Evolutionary conservation across 2,797 vertebrate species (phyloP).

Genomic region (Pangasius macronema): DNA sequence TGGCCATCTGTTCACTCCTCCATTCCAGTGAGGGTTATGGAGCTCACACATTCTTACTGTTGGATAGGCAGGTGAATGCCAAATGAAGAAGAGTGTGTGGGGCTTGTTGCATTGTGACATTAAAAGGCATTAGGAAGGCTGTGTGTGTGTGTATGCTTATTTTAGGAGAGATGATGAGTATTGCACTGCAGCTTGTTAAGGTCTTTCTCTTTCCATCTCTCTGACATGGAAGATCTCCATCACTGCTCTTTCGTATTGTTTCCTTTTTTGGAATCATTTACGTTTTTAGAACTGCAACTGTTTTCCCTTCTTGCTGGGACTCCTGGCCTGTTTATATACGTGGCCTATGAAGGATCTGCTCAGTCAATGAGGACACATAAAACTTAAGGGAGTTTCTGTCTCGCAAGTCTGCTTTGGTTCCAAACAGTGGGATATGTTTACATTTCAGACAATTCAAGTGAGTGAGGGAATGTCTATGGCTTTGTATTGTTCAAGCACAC

Average conservation of each 20-base stretch:
- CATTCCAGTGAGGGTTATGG: constrained; percentile 71
- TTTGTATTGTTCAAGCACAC: constrained; percentile 19
- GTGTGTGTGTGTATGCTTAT: not conserved
- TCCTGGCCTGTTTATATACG: constrained; percentile 39
- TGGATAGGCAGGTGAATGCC: constrained; percentile 60
- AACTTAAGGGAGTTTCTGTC: constrained; percentile 28
- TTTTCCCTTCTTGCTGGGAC: constrained; percentile 25
- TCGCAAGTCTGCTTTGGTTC: constrained; percentile 15
- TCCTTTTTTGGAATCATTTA: constrained; percentile 48
- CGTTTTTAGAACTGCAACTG: constrained; percentile 29
- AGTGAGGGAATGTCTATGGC: constrained; percentile 27
- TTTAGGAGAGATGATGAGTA: not conserved
- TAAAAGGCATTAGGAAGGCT: constrained; percentile 3
- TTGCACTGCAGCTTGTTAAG: constrained; percentile 14
- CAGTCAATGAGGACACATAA: constrained; percentile 18
- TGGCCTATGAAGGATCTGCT: constrained; percentile 20
- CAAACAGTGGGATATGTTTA: constrained; percentile 32
- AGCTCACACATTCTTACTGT: constrained; percentile 71
- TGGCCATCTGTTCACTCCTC: constrained; percentile 76
- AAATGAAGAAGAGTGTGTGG: constrained; percentile 16
- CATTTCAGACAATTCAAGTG: constrained; percentile 40
- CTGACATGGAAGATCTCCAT: constrained; percentile 27
- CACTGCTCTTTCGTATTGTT: constrained; percentile 12
- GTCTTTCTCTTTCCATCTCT: constrained; percentile 22
- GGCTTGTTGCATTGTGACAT: constrained; percentile 47